Evolutionary conservation across 2,797 vertebrate genomes (phyloP).

Genomic region (Sebastes matsubarae): DNA sequence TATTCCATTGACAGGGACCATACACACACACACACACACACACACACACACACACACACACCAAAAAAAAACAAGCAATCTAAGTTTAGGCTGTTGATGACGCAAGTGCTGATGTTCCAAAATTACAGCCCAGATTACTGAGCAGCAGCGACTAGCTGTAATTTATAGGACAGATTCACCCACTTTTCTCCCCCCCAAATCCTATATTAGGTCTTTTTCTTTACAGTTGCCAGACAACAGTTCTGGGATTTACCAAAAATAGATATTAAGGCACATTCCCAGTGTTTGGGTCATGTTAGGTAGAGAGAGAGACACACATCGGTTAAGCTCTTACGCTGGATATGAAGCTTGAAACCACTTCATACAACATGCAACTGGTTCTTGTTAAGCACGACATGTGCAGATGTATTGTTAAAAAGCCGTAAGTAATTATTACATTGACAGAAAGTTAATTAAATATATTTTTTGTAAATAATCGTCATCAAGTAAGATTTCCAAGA

Average conservation of each 20-base stretch:
- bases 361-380: background rate
- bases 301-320: background rate
- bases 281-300: background rate
- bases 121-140: conserved; percentile 43
- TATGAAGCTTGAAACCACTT: background rate
- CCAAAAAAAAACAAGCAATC: background rate
- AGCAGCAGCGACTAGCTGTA: conserved; percentile 11
- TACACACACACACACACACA: background rate
- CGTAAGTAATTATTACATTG: background rate
- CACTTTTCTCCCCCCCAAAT: conserved; percentile 1
- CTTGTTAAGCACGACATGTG: background rate
- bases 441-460: background rate
- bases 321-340: background rate
- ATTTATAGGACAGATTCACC: conserved; percentile 44
- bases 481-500: background rate
- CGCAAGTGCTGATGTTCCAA: conserved; percentile 18
- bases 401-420: background rate
- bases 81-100: conserved; percentile 26
- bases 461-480: background rate
- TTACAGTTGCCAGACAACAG: conserved; percentile 12
- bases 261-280: conserved; percentile 8
- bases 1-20: conserved; percentile 10
- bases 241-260: conserved; percentile 32
- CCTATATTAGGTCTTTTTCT: background rate
- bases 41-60: background rate